Evolutionary conservation across 2,888 invertebrate genomes (phyloP).

Genomic region (Drosophila neutralis): DNA sequence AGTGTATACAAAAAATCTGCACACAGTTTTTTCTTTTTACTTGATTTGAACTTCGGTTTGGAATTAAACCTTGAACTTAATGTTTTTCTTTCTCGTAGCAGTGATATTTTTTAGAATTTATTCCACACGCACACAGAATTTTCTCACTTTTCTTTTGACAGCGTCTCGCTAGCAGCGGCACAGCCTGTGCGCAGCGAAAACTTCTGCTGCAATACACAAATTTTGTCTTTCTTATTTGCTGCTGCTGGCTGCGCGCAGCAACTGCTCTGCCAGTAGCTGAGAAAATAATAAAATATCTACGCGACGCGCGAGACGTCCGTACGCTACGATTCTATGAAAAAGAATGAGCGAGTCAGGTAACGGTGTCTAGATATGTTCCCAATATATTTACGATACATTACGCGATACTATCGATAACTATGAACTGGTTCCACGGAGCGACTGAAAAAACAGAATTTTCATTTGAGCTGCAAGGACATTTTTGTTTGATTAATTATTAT

Average conservation of each 20-base stretch:
- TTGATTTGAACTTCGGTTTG: slow-evolving; percentile 50
- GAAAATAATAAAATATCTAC: slow-evolving; percentile 69
- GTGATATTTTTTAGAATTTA: slow-evolving; percentile 8
- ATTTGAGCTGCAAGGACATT: background rate
- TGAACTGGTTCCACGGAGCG: slow-evolving; percentile 3
- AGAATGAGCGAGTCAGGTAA: slow-evolving; percentile 40
- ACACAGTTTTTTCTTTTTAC: slow-evolving; percentile 58
- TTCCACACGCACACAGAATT: slow-evolving; percentile 25
- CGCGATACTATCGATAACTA: slow-evolving; percentile 26
- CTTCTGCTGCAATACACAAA: slow-evolving; percentile 77
- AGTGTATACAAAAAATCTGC: slow-evolving; percentile 80
- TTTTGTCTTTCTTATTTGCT: slow-evolving; percentile 63
- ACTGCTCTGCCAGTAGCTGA: slow-evolving; percentile 57
- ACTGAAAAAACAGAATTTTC: background rate
- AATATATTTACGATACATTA: slow-evolving; percentile 5
- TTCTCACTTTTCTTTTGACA: slow-evolving; percentile 45
- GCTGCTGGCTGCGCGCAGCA: slow-evolving; percentile 55
- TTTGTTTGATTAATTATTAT: background rate
- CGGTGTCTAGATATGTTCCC: slow-evolving; percentile 26
- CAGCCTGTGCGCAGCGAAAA: slow-evolving; percentile 65
- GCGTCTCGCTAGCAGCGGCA: slow-evolving; percentile 45
- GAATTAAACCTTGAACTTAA: slow-evolving; percentile 60
- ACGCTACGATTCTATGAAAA: slow-evolving; percentile 55
- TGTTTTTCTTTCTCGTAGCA: slow-evolving; percentile 32
- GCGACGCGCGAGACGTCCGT: slow-evolving; percentile 69